Conservation (phyloP, 1,140 invertebrate species). For the Neomicropteryx cornuta region DNA sequence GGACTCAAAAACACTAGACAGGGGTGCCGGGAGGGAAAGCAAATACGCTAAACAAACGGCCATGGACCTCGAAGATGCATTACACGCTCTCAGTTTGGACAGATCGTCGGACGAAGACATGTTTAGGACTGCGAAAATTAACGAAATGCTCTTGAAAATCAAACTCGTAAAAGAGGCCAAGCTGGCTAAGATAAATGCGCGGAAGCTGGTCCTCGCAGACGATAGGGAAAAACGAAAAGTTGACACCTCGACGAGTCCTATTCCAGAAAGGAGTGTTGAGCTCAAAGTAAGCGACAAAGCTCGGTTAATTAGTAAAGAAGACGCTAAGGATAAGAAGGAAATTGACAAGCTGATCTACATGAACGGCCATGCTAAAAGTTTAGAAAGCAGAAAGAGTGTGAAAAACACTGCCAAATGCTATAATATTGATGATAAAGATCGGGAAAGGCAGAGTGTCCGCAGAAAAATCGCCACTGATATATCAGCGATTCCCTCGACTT, state of each 20-base stretch:
- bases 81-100: slow-evolving; percentile 36
- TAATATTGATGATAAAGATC: slow-evolving; percentile 21
- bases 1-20: slow-evolving; percentile 32
- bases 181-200: slow-evolving; percentile 22
- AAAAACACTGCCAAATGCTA: slow-evolving; percentile 16
- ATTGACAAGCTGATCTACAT: slow-evolving; percentile 28
- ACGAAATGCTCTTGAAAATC: slow-evolving; percentile 38
- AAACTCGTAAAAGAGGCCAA: slow-evolving; percentile 35
- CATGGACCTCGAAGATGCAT: slow-evolving; percentile 38
- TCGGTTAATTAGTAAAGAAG: slow-evolving; percentile 32
- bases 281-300: slow-evolving; percentile 31
- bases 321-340: slow-evolving; percentile 37
- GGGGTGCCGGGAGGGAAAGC: slow-evolving; percentile 26
- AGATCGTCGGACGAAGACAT: slow-evolving; percentile 30
- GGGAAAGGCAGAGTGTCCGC: slow-evolving; percentile 20
- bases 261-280: slow-evolving; percentile 25
- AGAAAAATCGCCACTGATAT: slow-evolving; percentile 22
- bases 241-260: slow-evolving; percentile 26
- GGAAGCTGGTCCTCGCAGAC: slow-evolving; percentile 23
- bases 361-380: slow-evolving; percentile 25
- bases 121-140: slow-evolving; percentile 41
- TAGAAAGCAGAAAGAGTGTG: slow-evolving; percentile 26
- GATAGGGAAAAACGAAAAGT: slow-evolving; percentile 19
- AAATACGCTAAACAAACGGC: slow-evolving; percentile 34
- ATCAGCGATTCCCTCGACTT: background rate